Evolutionary conservation across 2,797 vertebrate genomes (phyloP), one percentile per base, ranked within the genome.

Genomic region (Gobio occitaniae): DNA sequence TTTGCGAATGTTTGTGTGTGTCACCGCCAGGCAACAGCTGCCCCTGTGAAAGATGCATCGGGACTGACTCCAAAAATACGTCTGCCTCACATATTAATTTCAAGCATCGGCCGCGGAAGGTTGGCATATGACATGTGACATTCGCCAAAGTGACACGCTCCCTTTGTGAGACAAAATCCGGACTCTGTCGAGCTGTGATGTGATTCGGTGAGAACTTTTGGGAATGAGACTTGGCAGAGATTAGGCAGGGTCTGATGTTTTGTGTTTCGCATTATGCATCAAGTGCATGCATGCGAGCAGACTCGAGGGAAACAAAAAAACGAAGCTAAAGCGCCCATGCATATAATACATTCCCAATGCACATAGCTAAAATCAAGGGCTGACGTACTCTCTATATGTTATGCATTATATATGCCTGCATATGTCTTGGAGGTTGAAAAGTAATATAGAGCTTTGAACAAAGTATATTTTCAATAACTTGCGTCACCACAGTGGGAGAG

Each of bases 41-140:
- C 92, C 89, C 88, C 81, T 87, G 88, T 90, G 85, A 90, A 90
- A 89, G 86, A 88, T 85, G 88, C 86, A 52, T 88, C 82, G 83
- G 89, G 77, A 72, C 75, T 38, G 84, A 85, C 87, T 90, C 79
- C 50, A 81, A 88, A 91, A 91, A 89, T 79, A 59, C 9, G 80
- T 88, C 76, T 88, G 82, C 86, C 36, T 85, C 84, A 88, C 88
- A 90, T 89, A 86, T 84, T 82, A 84, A 68, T 80, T 84, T 85
- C 84, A 77, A 61, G 87, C 77, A 47, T 78, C 80, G 82, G 86
- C 86, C 87, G 48, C 68, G 44, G 72, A 88, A 91, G 87, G 86
- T 89, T 89, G 41, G 80, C 78, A 75, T 80, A 29, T 87, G 89
- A 78, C 66, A 84, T 89, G 82, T 82, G 59, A 82, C 82, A 77